Base-by-base conservation (phyloP, 2,113 vertebrate species). In the Oryzias melastigma region DNA sequence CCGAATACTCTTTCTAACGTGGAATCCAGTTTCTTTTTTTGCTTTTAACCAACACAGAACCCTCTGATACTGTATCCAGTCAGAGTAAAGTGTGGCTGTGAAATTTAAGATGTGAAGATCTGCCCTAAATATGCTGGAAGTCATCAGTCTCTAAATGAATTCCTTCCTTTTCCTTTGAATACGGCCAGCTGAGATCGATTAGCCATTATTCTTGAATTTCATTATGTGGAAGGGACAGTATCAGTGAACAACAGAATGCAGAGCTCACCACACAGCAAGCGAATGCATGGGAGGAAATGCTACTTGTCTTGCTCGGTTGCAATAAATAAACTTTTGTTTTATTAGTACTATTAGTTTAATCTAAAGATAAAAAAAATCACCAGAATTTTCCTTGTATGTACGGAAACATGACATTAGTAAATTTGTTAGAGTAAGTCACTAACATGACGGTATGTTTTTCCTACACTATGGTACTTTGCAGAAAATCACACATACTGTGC, bases 141-240 rank as follows among this genome's bases (percentile, higher is more conserved):
- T 84, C 81, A 88, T 88, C 87, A 87, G 73, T 75, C 65, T 74
- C 53, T 60, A 69, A 56, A 35, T 12, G 10, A 67, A 69, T 61
- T 65, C 60, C 81, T 71, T 64, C 68, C 75, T 65, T 68, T 42
- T 52, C 66, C 77, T 71, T 80, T 82, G 78, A 78, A 74, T 73
- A 60, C 54, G 29, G 64, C 27, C 50, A 58, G 48, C 49, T 14
- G 48, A 1, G 71, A 84, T 89, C 78, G 73, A 86, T 86, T 65
- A 64, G 83, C 84, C 78, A 82, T 86, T 84, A 87, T 84, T 76
- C 80, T 87, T 81, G 65, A 73, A 78, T 86, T 86, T 82, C 82
- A 84, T 86, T 83, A 84, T 80, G 79, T 85, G 78, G 73, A 75
- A 73, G 73, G 70, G 75, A 53, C 58, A 74, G 79, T 79, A 82